These are phyloP conservation scores for Pseudanteris insignis DNA, from an alignment of 2,888 invertebrate species.

Conservation along the genomic window DNA sequence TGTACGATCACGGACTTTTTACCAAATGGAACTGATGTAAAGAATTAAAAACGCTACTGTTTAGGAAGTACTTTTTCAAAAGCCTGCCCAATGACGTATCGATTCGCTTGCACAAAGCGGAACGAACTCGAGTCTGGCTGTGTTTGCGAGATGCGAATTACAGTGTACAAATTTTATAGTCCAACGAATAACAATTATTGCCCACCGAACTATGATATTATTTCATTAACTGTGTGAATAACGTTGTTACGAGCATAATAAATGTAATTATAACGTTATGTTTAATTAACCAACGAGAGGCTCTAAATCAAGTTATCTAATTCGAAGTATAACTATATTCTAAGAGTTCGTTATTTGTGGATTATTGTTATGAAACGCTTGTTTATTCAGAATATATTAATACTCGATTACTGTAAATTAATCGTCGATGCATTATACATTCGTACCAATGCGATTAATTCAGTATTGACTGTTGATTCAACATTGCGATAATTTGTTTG, in stretches of 20 bases:
- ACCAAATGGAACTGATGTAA: no score
- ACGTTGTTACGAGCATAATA: slow-evolving; percentile 40
- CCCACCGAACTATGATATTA: slow-evolving; percentile 40
- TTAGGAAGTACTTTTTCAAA: no score
- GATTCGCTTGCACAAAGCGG: no score
- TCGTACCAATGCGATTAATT: slow-evolving; percentile 13
- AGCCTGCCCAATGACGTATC: no score
- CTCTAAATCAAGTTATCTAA: slow-evolving; percentile 43
- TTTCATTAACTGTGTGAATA: slow-evolving; percentile 40
- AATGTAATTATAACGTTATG: slow-evolving; percentile 41
- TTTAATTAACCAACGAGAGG: slow-evolving; percentile 36
- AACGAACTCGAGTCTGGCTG: slow-evolving; percentile 4
- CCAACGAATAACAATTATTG: slow-evolving; percentile 40
- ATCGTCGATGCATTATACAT: slow-evolving; percentile 22
- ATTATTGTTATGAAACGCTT: slow-evolving; percentile 23
- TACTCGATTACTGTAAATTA: slow-evolving; percentile 33
- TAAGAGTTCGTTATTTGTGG: slow-evolving; percentile 35
- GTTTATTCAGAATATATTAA: slow-evolving; percentile 24
- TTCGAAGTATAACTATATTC: slow-evolving; percentile 38
- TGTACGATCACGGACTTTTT: no score
- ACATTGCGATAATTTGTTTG: no score
- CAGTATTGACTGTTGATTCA: no score
- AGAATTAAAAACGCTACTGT: no score
- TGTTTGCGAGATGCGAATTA: slow-evolving; percentile 21
- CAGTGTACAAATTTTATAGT: slow-evolving; percentile 37